Percentiles rank a stretch among this genome's conserved stretches.
Evolutionary conservation across 2,113 vertebrate species (phyloP).

Genomic region (Nerophis lumbriciformis): DNA sequence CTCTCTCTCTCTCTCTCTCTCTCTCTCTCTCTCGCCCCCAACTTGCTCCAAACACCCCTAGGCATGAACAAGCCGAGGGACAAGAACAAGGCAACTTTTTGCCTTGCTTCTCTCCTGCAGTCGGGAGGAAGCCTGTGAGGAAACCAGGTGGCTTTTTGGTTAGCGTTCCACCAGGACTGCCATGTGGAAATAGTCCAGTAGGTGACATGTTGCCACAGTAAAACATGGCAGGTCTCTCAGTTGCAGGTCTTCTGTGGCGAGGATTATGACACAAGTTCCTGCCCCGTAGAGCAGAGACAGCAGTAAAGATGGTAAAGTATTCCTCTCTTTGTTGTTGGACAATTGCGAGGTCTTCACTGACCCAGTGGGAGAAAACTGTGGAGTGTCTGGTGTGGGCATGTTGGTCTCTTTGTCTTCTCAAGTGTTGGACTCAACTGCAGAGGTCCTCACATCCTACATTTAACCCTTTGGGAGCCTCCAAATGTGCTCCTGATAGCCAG

Average conservation of each 20-base stretch:
- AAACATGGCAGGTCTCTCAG: conserved; percentile 42
- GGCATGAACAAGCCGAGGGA: conserved; percentile 18
- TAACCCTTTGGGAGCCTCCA: too few species aligned
- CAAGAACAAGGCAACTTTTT: conserved; percentile 45
- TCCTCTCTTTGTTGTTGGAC: background rate
- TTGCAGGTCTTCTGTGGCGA: conserved; percentile 24
- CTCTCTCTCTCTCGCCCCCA: conserved; percentile 11
- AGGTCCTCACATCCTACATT: background rate
- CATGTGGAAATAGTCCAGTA: conserved; percentile 39
- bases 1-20: background rate
- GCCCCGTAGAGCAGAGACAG: conserved; percentile 28
- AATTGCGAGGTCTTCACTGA: conserved; percentile 42
- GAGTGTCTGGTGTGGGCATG: conserved; percentile 23
- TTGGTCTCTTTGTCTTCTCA: conserved; percentile 21
- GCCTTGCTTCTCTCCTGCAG: conserved; percentile 18
- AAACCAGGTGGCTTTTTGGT: conserved; percentile 38
- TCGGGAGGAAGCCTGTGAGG: conserved; percentile 21
- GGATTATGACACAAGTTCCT: conserved; percentile 39
- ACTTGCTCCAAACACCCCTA: conserved; percentile 36
- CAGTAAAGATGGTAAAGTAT: conserved; percentile 68
- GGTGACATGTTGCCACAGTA: conserved; percentile 28
- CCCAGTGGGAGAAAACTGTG: conserved; percentile 25
- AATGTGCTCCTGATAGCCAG: too few species aligned
- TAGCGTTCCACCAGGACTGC: conserved; percentile 17
- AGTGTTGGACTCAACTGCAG: conserved; percentile 7